These are phyloP conservation scores for Champsocephalus esox DNA, from an alignment of 2,797 vertebrate genomes.

Conservation along the genomic window DNA sequence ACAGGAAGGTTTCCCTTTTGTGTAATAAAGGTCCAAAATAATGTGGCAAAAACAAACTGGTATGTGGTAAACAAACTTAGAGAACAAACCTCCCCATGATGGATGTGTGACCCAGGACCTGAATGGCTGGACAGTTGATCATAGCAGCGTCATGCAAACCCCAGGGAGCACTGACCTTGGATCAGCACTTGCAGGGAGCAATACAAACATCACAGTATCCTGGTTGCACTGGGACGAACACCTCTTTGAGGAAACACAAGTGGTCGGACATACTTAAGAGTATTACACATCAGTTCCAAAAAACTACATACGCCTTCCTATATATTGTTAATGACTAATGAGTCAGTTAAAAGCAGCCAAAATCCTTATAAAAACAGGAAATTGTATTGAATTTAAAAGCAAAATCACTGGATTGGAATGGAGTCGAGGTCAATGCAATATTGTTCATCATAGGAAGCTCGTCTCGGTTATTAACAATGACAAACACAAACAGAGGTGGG, in stretches of 20 bases:
- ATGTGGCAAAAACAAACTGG: conserved; percentile 78
- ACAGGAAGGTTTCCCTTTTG: conserved; percentile 82
- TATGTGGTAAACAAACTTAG: conserved; percentile 75
- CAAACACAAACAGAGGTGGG: conserved; percentile 81
- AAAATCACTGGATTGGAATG: conserved; percentile 58
- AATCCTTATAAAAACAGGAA: conserved; percentile 82
- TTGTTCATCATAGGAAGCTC: conserved; percentile 87
- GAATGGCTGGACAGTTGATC: conserved; percentile 60
- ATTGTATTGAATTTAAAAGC: conserved; percentile 77
- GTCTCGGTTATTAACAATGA: conserved; percentile 83
- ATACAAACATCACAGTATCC: conserved; percentile 53
- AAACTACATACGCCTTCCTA: conserved; percentile 61
- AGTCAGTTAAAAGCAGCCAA: conserved; percentile 71
- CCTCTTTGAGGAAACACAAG: conserved; percentile 39
- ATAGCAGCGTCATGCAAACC: conserved; percentile 55
- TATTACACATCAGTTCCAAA: conserved; percentile 64
- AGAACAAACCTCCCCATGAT: conserved; percentile 67
- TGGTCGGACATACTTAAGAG: conserved; percentile 50
- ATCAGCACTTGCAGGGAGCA: conserved; percentile 39
- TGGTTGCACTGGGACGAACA: conserved; percentile 48
- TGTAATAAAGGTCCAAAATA: conserved; percentile 72
- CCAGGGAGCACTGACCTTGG: conserved; percentile 46
- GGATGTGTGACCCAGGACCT: conserved; percentile 47
- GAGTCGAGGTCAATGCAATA: conserved; percentile 85
- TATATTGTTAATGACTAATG: conserved; percentile 75